Evolutionary conservation across 1,140 invertebrate genomes (phyloP), one percentile per base, ranked within the genome.

Genomic region (Ptiloglossa arizonensis): DNA sequence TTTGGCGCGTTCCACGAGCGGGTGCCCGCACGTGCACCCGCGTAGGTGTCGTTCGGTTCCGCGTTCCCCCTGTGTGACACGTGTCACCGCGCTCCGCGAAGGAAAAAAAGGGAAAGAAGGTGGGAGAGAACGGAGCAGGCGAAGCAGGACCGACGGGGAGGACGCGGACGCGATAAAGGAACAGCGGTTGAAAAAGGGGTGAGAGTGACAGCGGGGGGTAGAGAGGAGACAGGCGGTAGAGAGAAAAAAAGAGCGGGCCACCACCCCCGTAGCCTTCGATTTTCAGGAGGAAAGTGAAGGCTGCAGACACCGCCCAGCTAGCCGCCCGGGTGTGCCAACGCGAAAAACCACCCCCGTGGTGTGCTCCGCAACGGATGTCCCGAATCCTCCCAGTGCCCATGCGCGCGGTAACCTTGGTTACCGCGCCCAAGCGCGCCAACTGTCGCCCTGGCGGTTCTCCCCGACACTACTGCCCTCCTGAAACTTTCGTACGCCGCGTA

Each of bases 241-340:
- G 38, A 68, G 38, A 64, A 73, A 74, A 79, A 77, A 74, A 62
- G 75, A 75, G 63, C 82, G 73, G 76, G 78, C 76, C 66, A 81
- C 71, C 67, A 83, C 73, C 60, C 83, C 79, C 74, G 83, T 85
- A 85, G 82, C 82, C 82, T 85, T 86, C 80, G 82, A 87, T 84
- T 81, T 87, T 85, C 80, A 71, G 76, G 66, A 85, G 79, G 78
- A 85, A 85, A 86, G 85, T 82, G 82, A 87, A 75, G 83, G 80
- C 78, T 79, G 77, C 88, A 89, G 90, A 91, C 91, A 91, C 90
- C 90, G 90, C 91, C 90, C 90, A 91, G 89, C 89, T 87, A 89
- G 81, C 83, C 77, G 87, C 87, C 89, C 89, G 90, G 90, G 88
- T 89, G 86, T 89, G 86, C 85, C 87, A 81, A 88, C 86, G 79